A percentile compares a stretch with the other conserved stretches of the same genome.
These are phyloP conservation scores for Varanus salvator DNA, from an alignment of 2,113 vertebrate genomes.

Conservation along the genomic window DNA sequence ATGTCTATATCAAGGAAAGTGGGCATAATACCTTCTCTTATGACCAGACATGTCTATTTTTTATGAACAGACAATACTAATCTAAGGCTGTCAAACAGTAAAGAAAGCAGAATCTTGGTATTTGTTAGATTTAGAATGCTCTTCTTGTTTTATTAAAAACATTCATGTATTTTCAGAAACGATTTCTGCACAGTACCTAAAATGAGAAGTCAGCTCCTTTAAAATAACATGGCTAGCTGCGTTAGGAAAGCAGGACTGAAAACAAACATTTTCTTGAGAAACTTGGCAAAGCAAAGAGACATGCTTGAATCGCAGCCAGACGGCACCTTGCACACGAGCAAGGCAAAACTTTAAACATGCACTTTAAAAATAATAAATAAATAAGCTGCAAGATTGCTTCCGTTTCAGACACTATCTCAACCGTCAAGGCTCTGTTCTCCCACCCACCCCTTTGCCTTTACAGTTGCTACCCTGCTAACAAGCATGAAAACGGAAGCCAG, in stretches of 20 bases:
- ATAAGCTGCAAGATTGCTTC: neutral
- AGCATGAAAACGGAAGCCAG: neutral
- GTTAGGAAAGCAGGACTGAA: neutral
- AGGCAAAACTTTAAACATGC: conserved; percentile 36
- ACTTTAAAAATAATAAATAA: conserved; percentile 30
- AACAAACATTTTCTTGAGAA: neutral
- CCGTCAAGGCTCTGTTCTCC: conserved; percentile 1
- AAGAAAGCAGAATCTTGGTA: neutral
- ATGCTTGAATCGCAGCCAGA: conserved; percentile 23
- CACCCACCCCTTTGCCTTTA: neutral
- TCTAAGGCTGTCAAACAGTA: neutral
- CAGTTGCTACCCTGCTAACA: neutral
- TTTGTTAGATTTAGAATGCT: neutral
- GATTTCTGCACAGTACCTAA: too few species aligned
- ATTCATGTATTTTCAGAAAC: neutral
- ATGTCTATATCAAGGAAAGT: neutral
- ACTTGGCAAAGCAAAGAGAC: conserved; percentile 24
- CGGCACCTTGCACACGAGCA: conserved; percentile 1
- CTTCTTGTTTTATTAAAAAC: neutral
- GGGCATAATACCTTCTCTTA: neutral
- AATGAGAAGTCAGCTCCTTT: neutral
- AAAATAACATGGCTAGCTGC: neutral
- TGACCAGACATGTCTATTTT: neutral
- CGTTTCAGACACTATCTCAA: conserved; percentile 19
- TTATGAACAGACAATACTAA: neutral